A percentile compares a stretch with the other conserved stretches of the same genome.
These are phyloP conservation scores for Oncorhynchus tshawytscha DNA, from an alignment of 2,113 vertebrate species.

Conservation along the genomic window DNA sequence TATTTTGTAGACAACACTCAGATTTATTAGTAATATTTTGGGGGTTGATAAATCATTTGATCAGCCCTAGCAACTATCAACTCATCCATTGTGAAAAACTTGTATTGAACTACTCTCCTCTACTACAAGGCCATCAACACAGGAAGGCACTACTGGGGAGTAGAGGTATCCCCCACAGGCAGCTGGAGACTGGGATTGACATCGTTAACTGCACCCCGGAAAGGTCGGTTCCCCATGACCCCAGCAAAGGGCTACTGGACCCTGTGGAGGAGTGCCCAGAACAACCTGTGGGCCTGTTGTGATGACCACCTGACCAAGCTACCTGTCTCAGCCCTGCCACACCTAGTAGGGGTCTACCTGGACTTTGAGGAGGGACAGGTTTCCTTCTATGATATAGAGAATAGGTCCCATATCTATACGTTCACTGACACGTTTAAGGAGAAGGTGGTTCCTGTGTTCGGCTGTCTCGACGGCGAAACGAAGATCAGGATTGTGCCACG, in stretches of 20 bases:
- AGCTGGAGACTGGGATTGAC: constrained; percentile 23
- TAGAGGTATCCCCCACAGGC: not conserved
- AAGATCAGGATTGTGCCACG: not conserved
- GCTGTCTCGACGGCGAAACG: constrained; percentile 5
- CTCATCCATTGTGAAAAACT: no score
- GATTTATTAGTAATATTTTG: no score
- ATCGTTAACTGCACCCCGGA: constrained; percentile 5
- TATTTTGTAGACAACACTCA: no score
- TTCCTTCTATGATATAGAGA: constrained; percentile 21
- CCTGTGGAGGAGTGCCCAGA: constrained; percentile 1
- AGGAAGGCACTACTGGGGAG: constrained; percentile 26
- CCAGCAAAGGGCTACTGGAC: constrained; percentile 12
- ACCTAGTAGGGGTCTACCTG: constrained; percentile 22
- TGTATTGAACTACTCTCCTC: no score
- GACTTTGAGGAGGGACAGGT: constrained; percentile 27
- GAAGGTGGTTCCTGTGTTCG: constrained; percentile 21
- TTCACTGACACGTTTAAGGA: constrained; percentile 12
- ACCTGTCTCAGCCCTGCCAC: not conserved
- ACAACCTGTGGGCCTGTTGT: constrained; percentile 11
- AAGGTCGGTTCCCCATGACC: not conserved
- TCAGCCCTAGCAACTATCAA: no score
- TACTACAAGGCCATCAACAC: not conserved
- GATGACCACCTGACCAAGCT: constrained; percentile 8
- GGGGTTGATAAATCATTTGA: no score
- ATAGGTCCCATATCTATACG: constrained; percentile 16